Conservation (phyloP, 2,888 invertebrate species). For the Lepidochrysops patricia region DNA sequence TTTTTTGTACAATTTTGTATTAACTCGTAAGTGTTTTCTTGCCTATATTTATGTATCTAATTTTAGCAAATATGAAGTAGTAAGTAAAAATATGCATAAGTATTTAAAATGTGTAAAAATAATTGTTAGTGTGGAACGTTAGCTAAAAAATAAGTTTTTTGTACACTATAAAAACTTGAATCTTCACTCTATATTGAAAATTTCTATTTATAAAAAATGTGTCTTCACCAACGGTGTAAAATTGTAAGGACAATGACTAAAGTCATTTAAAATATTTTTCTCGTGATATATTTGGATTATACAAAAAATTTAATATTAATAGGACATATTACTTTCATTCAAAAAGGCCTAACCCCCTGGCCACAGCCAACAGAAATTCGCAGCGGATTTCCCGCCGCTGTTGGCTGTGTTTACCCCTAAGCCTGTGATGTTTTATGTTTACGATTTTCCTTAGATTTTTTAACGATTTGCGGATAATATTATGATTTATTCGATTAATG, state of each 20-base stretch:
- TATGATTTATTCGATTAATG: too few species aligned
- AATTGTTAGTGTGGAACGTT: background rate
- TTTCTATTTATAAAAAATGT: background rate
- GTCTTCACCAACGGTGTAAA: background rate
- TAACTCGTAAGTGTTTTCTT: too few species aligned
- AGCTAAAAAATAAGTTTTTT: background rate
- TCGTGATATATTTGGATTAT: background rate
- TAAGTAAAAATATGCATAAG: too few species aligned
- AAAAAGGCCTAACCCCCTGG: too few species aligned
- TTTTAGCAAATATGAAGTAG: too few species aligned
- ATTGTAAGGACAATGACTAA: background rate
- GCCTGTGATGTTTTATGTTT: too few species aligned
- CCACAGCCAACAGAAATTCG: too few species aligned
- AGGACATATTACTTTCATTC: background rate
- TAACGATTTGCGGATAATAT: background rate
- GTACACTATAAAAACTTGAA: background rate
- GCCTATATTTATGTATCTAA: too few species aligned
- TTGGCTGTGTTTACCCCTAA: too few species aligned
- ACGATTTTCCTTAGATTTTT: background rate
- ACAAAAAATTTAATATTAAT: background rate
- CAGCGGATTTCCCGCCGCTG: too few species aligned
- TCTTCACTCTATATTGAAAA: background rate
- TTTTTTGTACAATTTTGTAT: too few species aligned
- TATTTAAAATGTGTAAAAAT: background rate
- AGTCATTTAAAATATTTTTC: background rate